A percentile compares a stretch with the other conserved stretches of the same genome.
phyloP scores from a whole-genome alignment of 2,113 vertebrate genomes.

The Hemichromis elongatus region DNA sequence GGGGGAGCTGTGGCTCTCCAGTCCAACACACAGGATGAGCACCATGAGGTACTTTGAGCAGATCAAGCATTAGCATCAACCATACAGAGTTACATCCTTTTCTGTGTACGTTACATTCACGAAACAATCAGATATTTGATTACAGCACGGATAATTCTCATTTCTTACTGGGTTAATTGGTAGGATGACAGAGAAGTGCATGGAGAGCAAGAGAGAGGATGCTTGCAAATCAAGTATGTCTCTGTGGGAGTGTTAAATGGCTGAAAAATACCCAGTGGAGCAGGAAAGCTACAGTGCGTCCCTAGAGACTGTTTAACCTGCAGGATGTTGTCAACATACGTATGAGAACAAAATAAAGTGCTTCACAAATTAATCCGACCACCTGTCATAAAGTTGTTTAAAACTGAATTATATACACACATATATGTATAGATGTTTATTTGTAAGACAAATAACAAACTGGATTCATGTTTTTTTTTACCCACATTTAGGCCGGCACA shows the following conservation, averaged over 20 bases:
- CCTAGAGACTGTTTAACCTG: conserved; percentile 2
- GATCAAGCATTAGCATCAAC: not conserved
- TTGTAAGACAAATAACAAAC: not conserved
- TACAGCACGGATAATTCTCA: not conserved
- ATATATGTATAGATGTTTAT: not conserved
- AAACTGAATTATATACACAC: fast-evolving
- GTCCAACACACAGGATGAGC: not conserved
- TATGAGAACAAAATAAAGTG: not conserved
- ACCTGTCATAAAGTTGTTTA: not conserved
- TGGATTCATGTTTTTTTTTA: not conserved
- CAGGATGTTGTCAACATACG: not conserved
- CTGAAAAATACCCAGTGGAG: conserved; percentile 3
- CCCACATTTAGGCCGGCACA: not conserved
- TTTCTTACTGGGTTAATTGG: conserved; percentile 3
- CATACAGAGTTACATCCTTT: not conserved
- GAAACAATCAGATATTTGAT: not conserved
- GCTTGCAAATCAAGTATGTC: not conserved
- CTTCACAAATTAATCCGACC: not conserved
- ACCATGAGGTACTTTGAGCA: not conserved
- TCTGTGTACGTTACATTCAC: not conserved
- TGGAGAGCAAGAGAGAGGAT: not conserved
- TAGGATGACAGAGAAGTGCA: not conserved
- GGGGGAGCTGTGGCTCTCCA: conserved; percentile 61
- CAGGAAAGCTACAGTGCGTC: not conserved
- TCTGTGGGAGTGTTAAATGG: not conserved